Percentiles rank a stretch among this genome's conserved stretches.
These are phyloP conservation scores for Platichthys stellatus DNA, from an alignment of 2,113 vertebrate genomes.

Conservation along the genomic window DNA sequence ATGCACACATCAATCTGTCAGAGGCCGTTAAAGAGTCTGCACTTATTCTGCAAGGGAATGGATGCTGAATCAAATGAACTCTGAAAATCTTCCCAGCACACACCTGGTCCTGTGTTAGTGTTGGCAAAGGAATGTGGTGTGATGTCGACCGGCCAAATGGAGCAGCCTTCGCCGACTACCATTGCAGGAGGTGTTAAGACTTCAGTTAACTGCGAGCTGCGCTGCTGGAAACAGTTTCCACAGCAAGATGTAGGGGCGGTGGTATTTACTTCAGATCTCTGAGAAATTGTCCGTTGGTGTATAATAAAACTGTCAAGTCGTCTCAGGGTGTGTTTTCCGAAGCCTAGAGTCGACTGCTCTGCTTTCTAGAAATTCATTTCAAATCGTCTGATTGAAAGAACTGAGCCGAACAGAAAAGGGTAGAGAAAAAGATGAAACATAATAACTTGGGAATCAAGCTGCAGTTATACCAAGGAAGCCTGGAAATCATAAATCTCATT, in stretches of 20 bases:
- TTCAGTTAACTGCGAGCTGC: slow-evolving; percentile 48
- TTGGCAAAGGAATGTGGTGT: slow-evolving; percentile 59
- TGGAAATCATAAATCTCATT: slow-evolving; percentile 53
- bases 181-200: slow-evolving; percentile 54
- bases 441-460: slow-evolving; percentile 29
- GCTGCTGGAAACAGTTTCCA: slow-evolving; percentile 52
- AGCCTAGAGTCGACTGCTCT: slow-evolving; percentile 28
- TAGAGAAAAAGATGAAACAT: slow-evolving; percentile 19
- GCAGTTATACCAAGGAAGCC: slow-evolving; percentile 3
- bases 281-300: slow-evolving; percentile 44
- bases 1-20: slow-evolving; percentile 65
- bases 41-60: slow-evolving; percentile 46
- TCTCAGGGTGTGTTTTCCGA: slow-evolving; percentile 41
- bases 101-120: slow-evolving; percentile 73
- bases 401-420: slow-evolving; percentile 1
- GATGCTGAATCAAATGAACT: slow-evolving; percentile 61
- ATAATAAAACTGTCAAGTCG: slow-evolving; percentile 65
- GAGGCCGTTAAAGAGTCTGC: slow-evolving; percentile 51
- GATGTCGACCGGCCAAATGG: slow-evolving; percentile 66
- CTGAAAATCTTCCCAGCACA: slow-evolving; percentile 57
- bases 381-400: slow-evolving; percentile 36
- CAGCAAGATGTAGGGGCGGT: slow-evolving; percentile 15
- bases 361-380: slow-evolving; percentile 36
- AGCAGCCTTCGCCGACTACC: slow-evolving; percentile 54
- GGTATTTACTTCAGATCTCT: slow-evolving; percentile 50